Evolutionary conservation across 1,140 invertebrate species (phyloP).

Genomic region (Tetranychus urticae): DNA sequence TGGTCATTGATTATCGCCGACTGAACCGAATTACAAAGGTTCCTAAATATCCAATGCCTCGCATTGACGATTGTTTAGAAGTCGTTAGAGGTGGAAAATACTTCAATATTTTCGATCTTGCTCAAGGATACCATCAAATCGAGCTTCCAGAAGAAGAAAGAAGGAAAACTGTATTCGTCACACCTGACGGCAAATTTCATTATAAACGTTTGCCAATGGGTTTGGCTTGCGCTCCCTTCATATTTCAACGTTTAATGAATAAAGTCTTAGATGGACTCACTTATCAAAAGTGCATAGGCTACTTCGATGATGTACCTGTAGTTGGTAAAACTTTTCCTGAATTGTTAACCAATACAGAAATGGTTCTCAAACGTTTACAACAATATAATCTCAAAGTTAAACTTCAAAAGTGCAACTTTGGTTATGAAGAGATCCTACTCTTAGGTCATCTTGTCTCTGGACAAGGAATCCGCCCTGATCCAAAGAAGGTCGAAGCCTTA

Average conservation of each 20-base stretch:
- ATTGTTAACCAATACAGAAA: neutral
- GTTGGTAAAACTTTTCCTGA: slow-evolving; percentile 9
- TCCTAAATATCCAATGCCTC: slow-evolving; percentile 26
- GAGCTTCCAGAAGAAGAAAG: neutral
- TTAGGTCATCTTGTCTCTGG: slow-evolving; percentile 14
- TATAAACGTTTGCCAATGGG: no score
- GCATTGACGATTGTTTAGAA: neutral
- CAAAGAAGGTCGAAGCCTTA: slow-evolving; percentile 3
- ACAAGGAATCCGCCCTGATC: slow-evolving; percentile 1
- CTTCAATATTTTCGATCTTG: slow-evolving; percentile 24
- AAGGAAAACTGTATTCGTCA: slow-evolving; percentile 5
- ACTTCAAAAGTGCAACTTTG: slow-evolving; percentile 19
- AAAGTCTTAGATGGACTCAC: neutral
- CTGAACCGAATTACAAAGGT: slow-evolving; percentile 21
- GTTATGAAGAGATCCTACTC: slow-evolving; percentile 17
- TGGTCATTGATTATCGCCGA: slow-evolving; percentile 19
- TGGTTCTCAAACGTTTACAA: slow-evolving; percentile 4
- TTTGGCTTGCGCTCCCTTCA: no score
- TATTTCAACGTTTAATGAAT: neutral
- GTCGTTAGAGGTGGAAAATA: slow-evolving; percentile 13
- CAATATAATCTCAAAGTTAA: slow-evolving; percentile 14
- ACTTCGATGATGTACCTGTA: slow-evolving; percentile 27
- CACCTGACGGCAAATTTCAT: no score
- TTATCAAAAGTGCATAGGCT: slow-evolving; percentile 6
- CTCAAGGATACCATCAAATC: slow-evolving; percentile 24